Evolutionary conservation across 2,888 invertebrate species (phyloP).

Genomic region (Andrena haemorrhoa): DNA sequence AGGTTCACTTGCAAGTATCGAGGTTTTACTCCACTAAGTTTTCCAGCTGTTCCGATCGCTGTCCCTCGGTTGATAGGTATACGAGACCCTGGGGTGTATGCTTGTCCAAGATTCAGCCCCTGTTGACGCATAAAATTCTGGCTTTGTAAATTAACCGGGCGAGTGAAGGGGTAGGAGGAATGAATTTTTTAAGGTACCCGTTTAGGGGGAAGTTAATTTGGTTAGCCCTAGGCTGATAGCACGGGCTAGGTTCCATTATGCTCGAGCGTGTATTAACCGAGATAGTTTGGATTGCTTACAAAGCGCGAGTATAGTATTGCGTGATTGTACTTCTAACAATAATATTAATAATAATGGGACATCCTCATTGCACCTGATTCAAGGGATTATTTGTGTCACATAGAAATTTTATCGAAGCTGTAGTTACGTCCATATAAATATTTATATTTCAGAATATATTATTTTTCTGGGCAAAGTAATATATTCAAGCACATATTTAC

Average conservation of each 20-base stretch:
- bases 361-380: too few species aligned
- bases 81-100: not conserved
- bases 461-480: too few species aligned
- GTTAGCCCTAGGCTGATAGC: not conserved
- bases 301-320: too few species aligned
- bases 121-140: constrained; percentile 21
- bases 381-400: too few species aligned
- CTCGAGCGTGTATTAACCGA: not conserved
- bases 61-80: constrained; percentile 2
- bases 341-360: too few species aligned
- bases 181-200: not conserved
- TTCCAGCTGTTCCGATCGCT: not conserved
- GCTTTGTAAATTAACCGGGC: constrained; percentile 27
- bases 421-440: too few species aligned
- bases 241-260: not conserved
- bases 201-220: constrained; percentile 1
- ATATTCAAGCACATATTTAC: too few species aligned
- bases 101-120: constrained; percentile 29
- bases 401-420: too few species aligned
- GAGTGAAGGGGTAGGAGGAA: not conserved
- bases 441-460: too few species aligned
- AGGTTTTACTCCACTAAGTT: too few species aligned
- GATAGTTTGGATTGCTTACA: not conserved
- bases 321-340: too few species aligned
- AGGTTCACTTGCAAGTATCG: too few species aligned